Evolutionary conservation across 2,797 vertebrate species (phyloP), one percentile per base, ranked within the genome.

Genomic region (Sternarchorhynchus goeldii): DNA sequence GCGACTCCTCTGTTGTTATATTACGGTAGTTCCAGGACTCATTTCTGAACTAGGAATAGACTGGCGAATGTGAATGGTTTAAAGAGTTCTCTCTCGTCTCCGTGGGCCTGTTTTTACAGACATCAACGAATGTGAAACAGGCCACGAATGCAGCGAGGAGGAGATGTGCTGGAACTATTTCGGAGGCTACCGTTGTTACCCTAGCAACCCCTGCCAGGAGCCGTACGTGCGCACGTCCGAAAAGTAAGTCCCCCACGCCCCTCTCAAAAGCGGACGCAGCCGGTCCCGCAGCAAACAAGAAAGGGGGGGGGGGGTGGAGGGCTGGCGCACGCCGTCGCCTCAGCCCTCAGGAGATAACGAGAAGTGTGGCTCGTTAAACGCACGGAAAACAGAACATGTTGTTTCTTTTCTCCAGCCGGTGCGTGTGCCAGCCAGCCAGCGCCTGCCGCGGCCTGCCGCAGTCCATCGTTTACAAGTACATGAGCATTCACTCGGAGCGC

Each of bases 111-210:
- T 34, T 3, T 1, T 34, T n/a, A 59, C 50, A 99, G 97, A 99
- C 84, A 94, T 97, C 89, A 97, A 99, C 25, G 97, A 99, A 88
- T 99, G 97, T 79, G 97, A 99, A 83, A 94, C 92, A 0, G 94
- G 95, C 89, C 94, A 95, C 78, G 93, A 96, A 82, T 99, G 97
- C 90, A 90, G 93, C 82, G 96, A 97, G 79, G 95, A 97, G 17
- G 94, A 97, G 85, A 96, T 94, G 86, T 99, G 97, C 89, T 98
- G 96, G 95, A 99, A 99, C 90, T 98, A 98, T 86, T 95, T 94
- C 0, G 96, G 97, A 25, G 95, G 96, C 82, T 97, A 95, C 90
- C 95, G 97, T 58, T 99, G 97, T 88, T 98, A 98, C 87, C 96
- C 95, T 80, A 93, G 91, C 90, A 95, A 98, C 86, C 96, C 96